These are phyloP conservation scores for Hormaphis cornu DNA, from an alignment of 1,140 invertebrate species.

Conservation along the genomic window DNA sequence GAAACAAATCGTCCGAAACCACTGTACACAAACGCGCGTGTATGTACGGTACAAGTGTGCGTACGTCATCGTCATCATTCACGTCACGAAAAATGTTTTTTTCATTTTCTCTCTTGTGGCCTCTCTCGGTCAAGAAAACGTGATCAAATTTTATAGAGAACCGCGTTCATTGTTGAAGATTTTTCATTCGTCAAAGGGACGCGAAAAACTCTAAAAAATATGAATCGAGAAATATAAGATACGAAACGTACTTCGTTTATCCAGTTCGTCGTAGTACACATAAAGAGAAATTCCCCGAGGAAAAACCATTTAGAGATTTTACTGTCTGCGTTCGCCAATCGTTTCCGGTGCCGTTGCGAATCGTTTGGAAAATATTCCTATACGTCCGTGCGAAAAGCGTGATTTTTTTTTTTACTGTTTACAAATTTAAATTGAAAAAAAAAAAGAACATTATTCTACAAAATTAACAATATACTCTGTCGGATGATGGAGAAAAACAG, in stretches of 20 bases:
- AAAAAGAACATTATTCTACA: too few species aligned
- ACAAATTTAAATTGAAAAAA: too few species aligned
- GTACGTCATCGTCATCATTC: background rate
- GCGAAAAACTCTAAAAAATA: background rate
- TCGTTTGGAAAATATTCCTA: background rate
- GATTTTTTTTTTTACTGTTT: too few species aligned
- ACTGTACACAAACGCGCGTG: too few species aligned
- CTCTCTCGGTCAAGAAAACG: background rate
- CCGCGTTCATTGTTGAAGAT: slow-evolving; percentile 3
- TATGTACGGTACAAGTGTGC: too few species aligned
- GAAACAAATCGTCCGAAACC: too few species aligned
- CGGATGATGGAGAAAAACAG: too few species aligned
- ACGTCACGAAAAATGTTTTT: background rate
- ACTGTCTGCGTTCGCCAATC: background rate
- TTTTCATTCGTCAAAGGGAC: slow-evolving; percentile 8
- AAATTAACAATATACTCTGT: too few species aligned
- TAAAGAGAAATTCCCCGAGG: background rate
- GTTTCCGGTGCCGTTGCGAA: background rate
- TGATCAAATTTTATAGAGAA: slow-evolving; percentile 18
- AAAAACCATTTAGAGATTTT: slow-evolving; percentile 21
- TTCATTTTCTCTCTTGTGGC: background rate
- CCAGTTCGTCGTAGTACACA: background rate
- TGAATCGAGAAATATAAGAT: background rate
- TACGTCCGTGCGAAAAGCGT: too few species aligned
- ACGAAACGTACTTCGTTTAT: background rate